Evolutionary conservation across 23 tunicate species (phyloP), one percentile per base, ranked within the genome.

Genomic region (Phallusia fumigata): DNA sequence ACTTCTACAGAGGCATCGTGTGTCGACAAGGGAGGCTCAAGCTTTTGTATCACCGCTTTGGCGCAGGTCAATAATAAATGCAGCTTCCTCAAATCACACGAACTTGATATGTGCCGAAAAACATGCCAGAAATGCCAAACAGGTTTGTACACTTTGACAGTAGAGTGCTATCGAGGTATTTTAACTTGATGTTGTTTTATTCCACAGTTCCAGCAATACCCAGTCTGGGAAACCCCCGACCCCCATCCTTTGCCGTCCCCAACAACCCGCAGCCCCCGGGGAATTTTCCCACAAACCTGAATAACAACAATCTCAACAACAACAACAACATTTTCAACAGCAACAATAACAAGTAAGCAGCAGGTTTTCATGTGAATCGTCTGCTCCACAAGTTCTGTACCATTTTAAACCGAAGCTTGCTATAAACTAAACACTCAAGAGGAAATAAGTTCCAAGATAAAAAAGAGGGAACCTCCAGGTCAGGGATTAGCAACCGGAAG

Each of bases 11-110:
- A 74, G 13, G 44, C 34, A 2, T 19, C 36, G 34, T 74, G 77
- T 74, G 77, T 74, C 16, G 77, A 74, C 34, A 74, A 32, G 22
- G 77, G 77, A 32, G 77, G 77, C 16, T 19, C 77, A 2, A 32
- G 11, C 0, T 74, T 32, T 15, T 74, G 77, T 16, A 74, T 18
- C 77, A 8, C 10, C 13, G 77, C 40, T 28, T 16, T 74, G 12
- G n/a, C 26, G 2, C 26, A 31, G 10, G 77, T 74, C 35, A 19
- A 31, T 3, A 19, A 35, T 3, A 32, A 31, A 32, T 74, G 77
- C 77, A 74, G 35, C 16, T 32, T 32, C 12, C 77, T 74, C 33
- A 16, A 35, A 8, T 1, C 33, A 3, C 10, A 74, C 22, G 45
- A 74, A 35, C 40, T 74, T 6, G 77, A 74, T 3, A 74, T 32